These are phyloP conservation scores for Pontoporia blainvillei DNA, from an alignment of 2,113 vertebrate genomes.

Conservation along the genomic window DNA sequence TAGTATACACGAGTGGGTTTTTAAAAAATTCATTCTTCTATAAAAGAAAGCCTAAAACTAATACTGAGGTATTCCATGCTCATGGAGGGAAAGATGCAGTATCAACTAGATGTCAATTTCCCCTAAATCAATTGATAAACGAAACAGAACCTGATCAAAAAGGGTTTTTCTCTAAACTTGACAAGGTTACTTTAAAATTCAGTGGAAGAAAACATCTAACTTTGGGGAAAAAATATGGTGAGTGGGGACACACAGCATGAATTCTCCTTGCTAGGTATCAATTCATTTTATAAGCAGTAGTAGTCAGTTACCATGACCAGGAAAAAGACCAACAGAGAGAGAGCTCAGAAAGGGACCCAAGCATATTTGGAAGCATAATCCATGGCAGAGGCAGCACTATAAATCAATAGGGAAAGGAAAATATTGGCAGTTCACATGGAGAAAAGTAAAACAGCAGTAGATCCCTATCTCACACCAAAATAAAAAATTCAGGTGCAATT, in stretches of 20 bases:
- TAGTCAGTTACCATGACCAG: neutral
- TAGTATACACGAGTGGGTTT: neutral
- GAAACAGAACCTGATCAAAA: neutral
- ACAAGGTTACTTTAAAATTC: conserved; percentile 8
- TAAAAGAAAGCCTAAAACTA: conserved; percentile 38
- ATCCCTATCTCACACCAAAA: neutral
- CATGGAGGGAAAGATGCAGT: neutral
- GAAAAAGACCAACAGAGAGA: neutral
- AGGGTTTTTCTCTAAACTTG: neutral
- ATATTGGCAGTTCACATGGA: neutral
- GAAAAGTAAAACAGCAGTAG: neutral
- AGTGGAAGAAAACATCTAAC: neutral
- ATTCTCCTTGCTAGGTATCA: neutral
- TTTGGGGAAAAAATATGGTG: neutral
- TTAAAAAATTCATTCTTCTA: neutral
- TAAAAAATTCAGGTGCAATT: neutral
- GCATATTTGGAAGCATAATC: neutral
- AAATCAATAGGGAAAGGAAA: neutral
- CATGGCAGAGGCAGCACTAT: neutral
- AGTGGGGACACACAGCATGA: neutral
- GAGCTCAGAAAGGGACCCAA: neutral
- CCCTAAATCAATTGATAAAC: neutral
- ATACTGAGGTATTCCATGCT: neutral
- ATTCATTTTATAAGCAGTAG: neutral
- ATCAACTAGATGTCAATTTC: neutral